Evolutionary conservation across 2,888 invertebrate genomes (phyloP).

Genomic region (Machimus rusticus): DNA sequence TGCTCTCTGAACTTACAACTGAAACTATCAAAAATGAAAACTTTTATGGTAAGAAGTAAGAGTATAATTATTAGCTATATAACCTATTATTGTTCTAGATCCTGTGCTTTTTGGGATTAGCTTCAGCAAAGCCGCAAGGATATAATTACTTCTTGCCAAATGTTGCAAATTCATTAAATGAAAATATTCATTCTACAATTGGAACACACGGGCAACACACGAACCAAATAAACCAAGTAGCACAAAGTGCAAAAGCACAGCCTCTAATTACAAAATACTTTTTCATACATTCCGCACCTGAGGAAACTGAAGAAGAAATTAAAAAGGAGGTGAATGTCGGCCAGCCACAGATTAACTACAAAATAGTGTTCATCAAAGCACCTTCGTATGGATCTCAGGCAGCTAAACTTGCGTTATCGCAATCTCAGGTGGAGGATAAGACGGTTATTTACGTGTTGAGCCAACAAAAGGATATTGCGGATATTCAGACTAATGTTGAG

Average conservation of each 20-base stretch:
- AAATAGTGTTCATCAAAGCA: constrained; percentile 34
- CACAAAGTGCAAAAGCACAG: background rate
- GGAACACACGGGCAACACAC: background rate
- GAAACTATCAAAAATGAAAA: background rate
- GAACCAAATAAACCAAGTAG: background rate
- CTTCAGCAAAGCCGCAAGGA: background rate
- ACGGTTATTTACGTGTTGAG: constrained; percentile 40
- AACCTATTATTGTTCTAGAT: background rate
- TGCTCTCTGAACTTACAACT: background rate
- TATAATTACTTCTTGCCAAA: background rate
- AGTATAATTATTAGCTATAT: background rate
- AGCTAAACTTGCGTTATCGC: constrained; percentile 31
- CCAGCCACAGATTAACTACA: constrained; percentile 28
- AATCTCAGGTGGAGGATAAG: constrained; percentile 35
- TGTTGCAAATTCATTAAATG: background rate
- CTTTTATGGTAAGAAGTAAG: background rate
- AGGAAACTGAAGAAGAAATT: constrained; percentile 44
- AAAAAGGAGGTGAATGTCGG: constrained; percentile 42
- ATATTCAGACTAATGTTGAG: constrained; percentile 35
- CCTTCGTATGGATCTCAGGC: background rate
- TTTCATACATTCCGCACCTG: constrained; percentile 49
- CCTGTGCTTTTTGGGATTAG: background rate
- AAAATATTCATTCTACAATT: background rate
- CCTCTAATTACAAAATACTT: constrained; percentile 49
- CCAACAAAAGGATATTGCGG: constrained; percentile 30